Conservation (phyloP, 2,113 vertebrate species). For the Malurus alboscapulatus region DNA sequence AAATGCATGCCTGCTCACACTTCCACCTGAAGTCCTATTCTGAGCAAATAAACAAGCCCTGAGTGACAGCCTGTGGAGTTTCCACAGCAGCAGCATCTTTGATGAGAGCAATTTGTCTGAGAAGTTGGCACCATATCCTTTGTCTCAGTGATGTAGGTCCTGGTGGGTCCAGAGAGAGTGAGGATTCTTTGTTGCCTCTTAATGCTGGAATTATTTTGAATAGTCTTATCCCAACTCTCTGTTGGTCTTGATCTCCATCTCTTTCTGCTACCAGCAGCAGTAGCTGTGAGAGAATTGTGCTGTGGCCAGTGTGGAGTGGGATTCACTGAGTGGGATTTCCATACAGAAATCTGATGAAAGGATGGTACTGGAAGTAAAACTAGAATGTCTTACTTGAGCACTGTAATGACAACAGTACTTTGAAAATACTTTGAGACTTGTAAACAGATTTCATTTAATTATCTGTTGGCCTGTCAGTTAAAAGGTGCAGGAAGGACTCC, state of each 20-base stretch:
- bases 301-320: neutral
- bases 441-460: neutral
- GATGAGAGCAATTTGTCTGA: neutral
- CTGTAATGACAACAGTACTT: neutral
- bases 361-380: neutral
- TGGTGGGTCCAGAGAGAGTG: neutral
- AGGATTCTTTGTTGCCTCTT: neutral
- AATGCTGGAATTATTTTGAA: neutral
- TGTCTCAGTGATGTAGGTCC: neutral
- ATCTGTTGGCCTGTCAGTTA: neutral
- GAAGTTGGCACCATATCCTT: neutral
- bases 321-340: neutral
- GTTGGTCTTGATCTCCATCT: neutral
- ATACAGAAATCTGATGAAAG: neutral
- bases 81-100: neutral
- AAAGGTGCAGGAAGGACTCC: neutral
- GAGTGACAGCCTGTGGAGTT: neutral
- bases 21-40: neutral
- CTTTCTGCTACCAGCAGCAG: neutral
- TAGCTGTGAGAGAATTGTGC: neutral
- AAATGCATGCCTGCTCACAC: neutral
- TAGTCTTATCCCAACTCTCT: neutral
- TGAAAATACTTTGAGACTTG: neutral
- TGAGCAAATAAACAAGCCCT: neutral
- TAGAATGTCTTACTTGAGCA: neutral